Evolutionary conservation across 1,140 invertebrate genomes (phyloP), one percentile per base, ranked within the genome.

Genomic region (Carposina sasakii): DNA sequence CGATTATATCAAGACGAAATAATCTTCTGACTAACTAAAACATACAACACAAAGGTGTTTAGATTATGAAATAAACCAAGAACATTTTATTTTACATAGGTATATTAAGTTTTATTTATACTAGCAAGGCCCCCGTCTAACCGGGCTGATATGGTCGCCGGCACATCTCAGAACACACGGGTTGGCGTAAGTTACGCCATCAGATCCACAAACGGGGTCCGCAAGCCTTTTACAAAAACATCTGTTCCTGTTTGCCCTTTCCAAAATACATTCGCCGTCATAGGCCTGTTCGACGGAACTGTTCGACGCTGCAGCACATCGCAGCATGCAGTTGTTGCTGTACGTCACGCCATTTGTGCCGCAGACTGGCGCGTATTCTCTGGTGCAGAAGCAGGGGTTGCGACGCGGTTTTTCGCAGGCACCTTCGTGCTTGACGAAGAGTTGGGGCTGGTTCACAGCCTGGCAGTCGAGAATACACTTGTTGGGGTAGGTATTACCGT

Each of bases 401-500:
- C 33, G 3, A 13, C 1, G 8, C 33, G 13, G 8, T 9, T 16
- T 34, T 34, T 16, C 9, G 19, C 36, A 39, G 10, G 2, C 3
- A 6, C 36, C 36, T 15, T 15, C 13, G 19, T 34, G 33, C 15
- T 34, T 2, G 10, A 16, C 33, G 15, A 2, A 2, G 6, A 34
- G 19, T 1, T 6, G 2, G 15, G 33, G 33, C 1, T 34, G 8
- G 2, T 13, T 34, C 10, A 8, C 17, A 13, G 17, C 9, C 24
- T 23, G 34, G 22, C 46, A 48, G 17, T 19, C 22, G 6, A 40
- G 15, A 21, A 3, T 63, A 20, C 36, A 48, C 16, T 2, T 15
- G 44, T 66, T 76, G 33, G 17, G 24, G 41, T 63, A 66, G 21
- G 59, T 64, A 1, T 31, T 55, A 22, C 58, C 62, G 46, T 71